Percentiles rank a stretch among this genome's conserved stretches.
Evolutionary conservation across 2,113 vertebrate genomes (phyloP).

Genomic region (Mobula hypostoma): DNA sequence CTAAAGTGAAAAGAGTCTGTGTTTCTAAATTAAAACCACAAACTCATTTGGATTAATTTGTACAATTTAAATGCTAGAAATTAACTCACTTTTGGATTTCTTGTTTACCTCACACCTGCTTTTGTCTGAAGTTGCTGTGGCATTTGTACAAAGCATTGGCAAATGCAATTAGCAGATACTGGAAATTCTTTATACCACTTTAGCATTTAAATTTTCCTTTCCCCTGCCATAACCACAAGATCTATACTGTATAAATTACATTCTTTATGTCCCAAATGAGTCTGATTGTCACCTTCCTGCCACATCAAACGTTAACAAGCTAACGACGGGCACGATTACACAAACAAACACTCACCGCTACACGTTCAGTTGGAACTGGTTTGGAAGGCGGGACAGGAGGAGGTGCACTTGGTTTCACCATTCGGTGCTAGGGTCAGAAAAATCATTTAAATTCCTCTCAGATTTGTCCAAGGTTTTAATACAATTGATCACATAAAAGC

Average conservation of each 20-base stretch:
- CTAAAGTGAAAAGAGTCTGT: too few relatives aligned
- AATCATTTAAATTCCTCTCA: conserved; percentile 1
- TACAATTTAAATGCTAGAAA: too few relatives aligned
- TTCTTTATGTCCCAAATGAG: neutral
- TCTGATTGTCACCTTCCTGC: neutral
- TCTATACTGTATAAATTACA: neutral
- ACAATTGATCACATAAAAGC: neutral
- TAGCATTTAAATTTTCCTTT: neutral
- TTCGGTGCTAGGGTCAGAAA: conserved; percentile 42
- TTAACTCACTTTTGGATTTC: neutral
- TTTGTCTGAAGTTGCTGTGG: neutral
- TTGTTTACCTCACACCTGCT: neutral
- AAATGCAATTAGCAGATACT: neutral
- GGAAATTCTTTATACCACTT: neutral
- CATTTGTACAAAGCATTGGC: neutral
- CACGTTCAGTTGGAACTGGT: conserved; percentile 41
- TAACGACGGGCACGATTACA: neutral
- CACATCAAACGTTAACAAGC: neutral
- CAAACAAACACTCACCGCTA: conserved; percentile 8
- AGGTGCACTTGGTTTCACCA: conserved; percentile 45
- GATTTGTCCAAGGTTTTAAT: neutral
- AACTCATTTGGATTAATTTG: too few relatives aligned
- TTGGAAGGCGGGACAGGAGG: conserved; percentile 44
- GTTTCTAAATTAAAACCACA: too few relatives aligned
- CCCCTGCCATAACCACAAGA: neutral